These are phyloP conservation scores for Enteromius thamalakanensis DNA, from an alignment of 2,797 vertebrate species.

Conservation along the genomic window DNA sequence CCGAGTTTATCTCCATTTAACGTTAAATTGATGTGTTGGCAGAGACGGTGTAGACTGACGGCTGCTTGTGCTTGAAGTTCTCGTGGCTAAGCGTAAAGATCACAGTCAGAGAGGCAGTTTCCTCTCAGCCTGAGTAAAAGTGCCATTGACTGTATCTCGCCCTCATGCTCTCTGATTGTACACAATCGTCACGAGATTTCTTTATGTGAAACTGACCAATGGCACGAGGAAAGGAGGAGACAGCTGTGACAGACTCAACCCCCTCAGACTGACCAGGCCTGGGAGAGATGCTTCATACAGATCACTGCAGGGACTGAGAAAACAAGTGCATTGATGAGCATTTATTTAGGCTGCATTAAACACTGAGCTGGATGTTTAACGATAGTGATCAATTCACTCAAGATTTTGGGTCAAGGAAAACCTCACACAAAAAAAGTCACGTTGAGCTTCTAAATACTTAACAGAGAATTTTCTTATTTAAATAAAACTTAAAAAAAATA, in stretches of 20 bases:
- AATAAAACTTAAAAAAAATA: neutral
- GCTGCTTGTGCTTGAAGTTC: slow-evolving; percentile 14
- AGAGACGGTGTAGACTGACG: neutral
- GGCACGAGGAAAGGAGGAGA: slow-evolving; percentile 49
- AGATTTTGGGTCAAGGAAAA: neutral
- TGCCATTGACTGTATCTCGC: slow-evolving; percentile 6
- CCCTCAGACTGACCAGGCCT: slow-evolving; percentile 12
- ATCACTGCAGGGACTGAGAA: neutral
- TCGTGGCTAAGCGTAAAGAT: neutral
- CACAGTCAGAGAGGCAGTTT: neutral
- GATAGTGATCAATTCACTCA: neutral
- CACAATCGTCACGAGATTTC: slow-evolving; percentile 48
- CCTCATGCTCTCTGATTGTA: slow-evolving; percentile 19
- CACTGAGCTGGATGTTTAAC: neutral
- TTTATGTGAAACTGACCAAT: slow-evolving; percentile 55
- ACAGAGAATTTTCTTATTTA: neutral
- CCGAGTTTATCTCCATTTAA: neutral
- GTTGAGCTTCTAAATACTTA: neutral
- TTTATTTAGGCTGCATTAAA: neutral
- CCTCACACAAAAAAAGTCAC: neutral
- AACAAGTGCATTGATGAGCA: neutral
- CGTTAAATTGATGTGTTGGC: neutral
- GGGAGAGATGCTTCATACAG: slow-evolving; percentile 18
- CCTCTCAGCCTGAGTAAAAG: slow-evolving; percentile 12
- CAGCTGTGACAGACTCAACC: slow-evolving; percentile 32